phyloP scores from a whole-genome alignment of 2,113 vertebrate genomes.

The Thunnus maccoyii region DNA sequence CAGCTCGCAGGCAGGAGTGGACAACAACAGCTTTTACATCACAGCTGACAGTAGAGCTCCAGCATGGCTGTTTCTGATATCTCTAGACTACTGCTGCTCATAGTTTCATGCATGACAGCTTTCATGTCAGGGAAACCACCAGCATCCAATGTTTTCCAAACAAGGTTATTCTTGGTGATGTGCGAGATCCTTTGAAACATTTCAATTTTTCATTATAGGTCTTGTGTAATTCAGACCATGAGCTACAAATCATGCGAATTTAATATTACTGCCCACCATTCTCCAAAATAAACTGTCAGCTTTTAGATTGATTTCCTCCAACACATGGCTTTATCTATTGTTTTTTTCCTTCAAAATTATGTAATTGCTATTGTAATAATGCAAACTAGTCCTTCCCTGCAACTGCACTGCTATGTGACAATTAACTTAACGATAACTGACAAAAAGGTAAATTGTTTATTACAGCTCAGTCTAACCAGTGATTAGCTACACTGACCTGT shows the following conservation, averaged over 20 bases:
- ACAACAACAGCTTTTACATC: neutral
- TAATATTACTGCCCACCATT: neutral
- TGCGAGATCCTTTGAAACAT: neutral
- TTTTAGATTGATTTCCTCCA: too few species aligned
- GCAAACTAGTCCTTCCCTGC: too few species aligned
- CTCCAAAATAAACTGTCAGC: neutral
- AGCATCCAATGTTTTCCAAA: neutral
- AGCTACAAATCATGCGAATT: neutral
- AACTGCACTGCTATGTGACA: too few species aligned
- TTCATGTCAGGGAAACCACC: neutral
- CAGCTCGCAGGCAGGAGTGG: neutral
- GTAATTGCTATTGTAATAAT: neutral
- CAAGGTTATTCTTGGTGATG: neutral
- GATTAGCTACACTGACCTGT: slow-evolving; percentile 86
- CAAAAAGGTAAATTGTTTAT: too few species aligned
- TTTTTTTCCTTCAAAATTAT: neutral
- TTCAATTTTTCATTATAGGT: too few species aligned
- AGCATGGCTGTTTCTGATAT: neutral
- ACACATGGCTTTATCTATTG: neutral
- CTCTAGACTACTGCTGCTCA: neutral
- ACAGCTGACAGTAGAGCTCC: neutral
- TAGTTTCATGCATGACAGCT: neutral
- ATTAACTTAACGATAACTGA: too few species aligned
- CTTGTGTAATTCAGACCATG: neutral
- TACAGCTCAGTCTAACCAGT: neutral